A percentile compares a stretch with the other conserved stretches of the same genome.
These are phyloP conservation scores for Apamea anceps DNA, from an alignment of 2,888 invertebrate genomes.

Conservation along the genomic window DNA sequence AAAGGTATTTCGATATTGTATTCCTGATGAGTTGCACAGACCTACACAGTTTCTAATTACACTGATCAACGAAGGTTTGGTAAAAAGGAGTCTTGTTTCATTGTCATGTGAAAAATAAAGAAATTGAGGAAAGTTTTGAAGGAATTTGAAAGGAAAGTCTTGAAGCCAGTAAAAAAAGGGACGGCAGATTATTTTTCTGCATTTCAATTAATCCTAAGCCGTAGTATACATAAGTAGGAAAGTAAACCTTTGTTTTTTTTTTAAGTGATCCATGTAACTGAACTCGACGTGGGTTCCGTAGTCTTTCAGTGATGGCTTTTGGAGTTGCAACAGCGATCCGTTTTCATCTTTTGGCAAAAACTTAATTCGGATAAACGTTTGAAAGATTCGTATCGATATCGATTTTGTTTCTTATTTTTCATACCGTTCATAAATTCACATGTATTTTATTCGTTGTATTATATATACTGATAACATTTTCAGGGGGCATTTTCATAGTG, in stretches of 20 bases:
- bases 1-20: constrained; percentile 24
- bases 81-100: constrained; percentile 8
- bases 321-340: neutral
- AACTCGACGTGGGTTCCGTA: neutral
- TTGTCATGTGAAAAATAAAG: neutral
- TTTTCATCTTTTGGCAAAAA: neutral
- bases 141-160: neutral
- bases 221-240: neutral
- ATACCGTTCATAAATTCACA: constrained; percentile 7
- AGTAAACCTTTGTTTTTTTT: neutral
- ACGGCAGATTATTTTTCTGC: neutral
- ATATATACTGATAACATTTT: neutral
- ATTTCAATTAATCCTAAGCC: neutral
- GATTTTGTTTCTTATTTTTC: neutral
- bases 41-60: constrained; percentile 17
- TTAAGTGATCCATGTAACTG: neutral
- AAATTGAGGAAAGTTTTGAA: neutral
- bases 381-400: neutral
- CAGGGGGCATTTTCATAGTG: constrained; percentile 1
- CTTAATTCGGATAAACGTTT: neutral
- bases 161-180: neutral
- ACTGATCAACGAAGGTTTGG: constrained; percentile 7
- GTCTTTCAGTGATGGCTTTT: neutral
- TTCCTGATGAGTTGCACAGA: constrained; percentile 19
- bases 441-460: neutral